Evolutionary conservation across 1,140 invertebrate genomes (phyloP), one percentile per base, ranked within the genome.

Genomic region (Ceratosolen solmsi): DNA sequence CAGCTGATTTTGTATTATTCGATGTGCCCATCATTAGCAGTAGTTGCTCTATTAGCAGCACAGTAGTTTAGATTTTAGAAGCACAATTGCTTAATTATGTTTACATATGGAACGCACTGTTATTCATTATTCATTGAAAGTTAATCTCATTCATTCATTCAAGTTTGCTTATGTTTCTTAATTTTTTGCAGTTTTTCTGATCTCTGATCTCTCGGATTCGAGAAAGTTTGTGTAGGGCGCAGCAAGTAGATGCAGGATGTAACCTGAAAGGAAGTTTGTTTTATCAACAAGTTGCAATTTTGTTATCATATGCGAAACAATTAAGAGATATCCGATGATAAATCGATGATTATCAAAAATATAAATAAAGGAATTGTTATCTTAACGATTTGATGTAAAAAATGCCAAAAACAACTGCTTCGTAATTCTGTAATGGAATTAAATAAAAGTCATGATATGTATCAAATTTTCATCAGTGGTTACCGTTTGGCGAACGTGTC

Each of bases 381-480:
- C 17, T 49, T 58, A 1, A 27, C 0, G 1, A 17, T 79, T 46
- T 22, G 22, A 30, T n/a, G 60, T 60, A 30, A 58, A 72, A 46
- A 56, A 30, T 79, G 22, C 11, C 0, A 71, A 79, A 27, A 2
- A 70, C n/a, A 58, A 41, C 1, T 60, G 3, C 17, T 79, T 9
- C 41, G 11, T 60, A 56, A 22, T 72, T 79, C 1, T 46, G n/a
- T 54, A 75, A 81, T 75, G 72, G 79, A 68, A 75, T 46, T 58
- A 60, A 77, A 60, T 13, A 27, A 49, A 22, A 85, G 84, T 75
- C 68, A 89, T 90, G 88, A 86, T 38, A 91, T 90, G 89, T 91
- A 92, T 89, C 89, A 91, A 87, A 85, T 89, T 85, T 88, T 89
- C 85, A 91, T 92, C 83, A 91, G 81, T 70, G 90, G 91, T 87